Percentiles rank a stretch among this genome's conserved stretches.
Evolutionary conservation across 2,113 vertebrate species (phyloP).

Genomic region (Origma solitaria): DNA sequence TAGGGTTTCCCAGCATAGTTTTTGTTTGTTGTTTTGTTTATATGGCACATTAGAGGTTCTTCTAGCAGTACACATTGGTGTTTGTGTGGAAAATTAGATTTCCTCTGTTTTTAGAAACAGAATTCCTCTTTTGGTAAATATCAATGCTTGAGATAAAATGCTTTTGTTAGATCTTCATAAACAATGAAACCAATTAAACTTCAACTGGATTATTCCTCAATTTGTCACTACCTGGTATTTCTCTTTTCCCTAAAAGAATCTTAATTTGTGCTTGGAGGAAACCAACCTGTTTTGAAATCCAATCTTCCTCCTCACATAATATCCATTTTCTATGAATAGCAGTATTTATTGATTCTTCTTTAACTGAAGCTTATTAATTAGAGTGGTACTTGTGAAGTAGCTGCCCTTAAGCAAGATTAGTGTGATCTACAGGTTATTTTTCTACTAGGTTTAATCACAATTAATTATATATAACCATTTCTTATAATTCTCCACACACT

Average conservation of each 20-base stretch:
- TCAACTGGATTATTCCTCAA: neutral
- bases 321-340: conserved; percentile 21
- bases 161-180: conserved; percentile 1
- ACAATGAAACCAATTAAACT: neutral
- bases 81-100: neutral
- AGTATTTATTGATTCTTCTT: conserved; percentile 45
- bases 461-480: conserved; percentile 1
- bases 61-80: neutral
- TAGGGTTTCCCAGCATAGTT: neutral
- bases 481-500: neutral
- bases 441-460: neutral
- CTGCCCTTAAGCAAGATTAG: conserved; percentile 29
- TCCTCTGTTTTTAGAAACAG: neutral
- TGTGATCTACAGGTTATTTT: conserved; percentile 16
- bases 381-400: conserved; percentile 29
- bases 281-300: neutral
- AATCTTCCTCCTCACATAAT: neutral
- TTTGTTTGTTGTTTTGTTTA: neutral
- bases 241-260: conserved; percentile 5
- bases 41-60: neutral
- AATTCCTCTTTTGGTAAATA: conserved; percentile 7
- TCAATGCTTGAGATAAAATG: neutral
- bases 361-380: conserved; percentile 43
- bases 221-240: conserved; percentile 17
- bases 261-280: conserved; percentile 19